These are phyloP conservation scores for Muscicapa striata DNA, from an alignment of 2,797 vertebrate species.

Conservation along the genomic window DNA sequence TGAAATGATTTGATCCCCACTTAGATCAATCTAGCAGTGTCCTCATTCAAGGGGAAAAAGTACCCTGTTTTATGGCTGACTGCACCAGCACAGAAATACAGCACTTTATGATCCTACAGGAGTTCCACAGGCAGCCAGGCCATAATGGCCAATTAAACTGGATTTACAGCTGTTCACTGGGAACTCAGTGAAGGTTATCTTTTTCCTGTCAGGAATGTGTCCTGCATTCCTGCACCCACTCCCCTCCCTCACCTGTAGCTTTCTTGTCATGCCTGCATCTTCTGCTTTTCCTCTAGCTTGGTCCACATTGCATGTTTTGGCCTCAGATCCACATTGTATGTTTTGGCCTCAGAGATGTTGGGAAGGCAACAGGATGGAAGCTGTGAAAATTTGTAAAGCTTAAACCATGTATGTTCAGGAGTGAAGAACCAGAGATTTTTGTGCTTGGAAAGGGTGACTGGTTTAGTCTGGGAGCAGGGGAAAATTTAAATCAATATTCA, in stretches of 20 bases:
- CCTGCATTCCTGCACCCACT: not conserved
- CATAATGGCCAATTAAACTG: constrained; percentile 41
- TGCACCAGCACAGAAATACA: not conserved
- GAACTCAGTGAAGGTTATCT: constrained; percentile 1
- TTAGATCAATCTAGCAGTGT: not conserved
- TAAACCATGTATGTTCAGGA: not conserved
- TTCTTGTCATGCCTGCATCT: not conserved
- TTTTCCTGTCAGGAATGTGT: not conserved
- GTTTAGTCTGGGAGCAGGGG: not conserved
- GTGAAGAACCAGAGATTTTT: not conserved
- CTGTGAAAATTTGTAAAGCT: not conserved
- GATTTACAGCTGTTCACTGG: constrained; percentile 32
- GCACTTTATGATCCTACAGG: not conserved
- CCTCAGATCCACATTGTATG: not conserved
- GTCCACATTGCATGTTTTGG: not conserved
- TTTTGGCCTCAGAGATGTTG: not conserved
- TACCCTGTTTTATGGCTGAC: not conserved
- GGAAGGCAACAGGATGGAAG: not conserved
- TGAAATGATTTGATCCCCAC: not conserved
- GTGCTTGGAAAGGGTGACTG: not conserved
- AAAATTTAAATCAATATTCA: not conserved
- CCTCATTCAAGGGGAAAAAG: not conserved
- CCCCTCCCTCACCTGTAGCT: not conserved
- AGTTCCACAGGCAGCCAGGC: constrained; percentile 1
- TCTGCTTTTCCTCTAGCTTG: not conserved